Evolutionary conservation across 2,797 vertebrate species (phyloP).

Genomic region (Halcyon chelicuti): DNA sequence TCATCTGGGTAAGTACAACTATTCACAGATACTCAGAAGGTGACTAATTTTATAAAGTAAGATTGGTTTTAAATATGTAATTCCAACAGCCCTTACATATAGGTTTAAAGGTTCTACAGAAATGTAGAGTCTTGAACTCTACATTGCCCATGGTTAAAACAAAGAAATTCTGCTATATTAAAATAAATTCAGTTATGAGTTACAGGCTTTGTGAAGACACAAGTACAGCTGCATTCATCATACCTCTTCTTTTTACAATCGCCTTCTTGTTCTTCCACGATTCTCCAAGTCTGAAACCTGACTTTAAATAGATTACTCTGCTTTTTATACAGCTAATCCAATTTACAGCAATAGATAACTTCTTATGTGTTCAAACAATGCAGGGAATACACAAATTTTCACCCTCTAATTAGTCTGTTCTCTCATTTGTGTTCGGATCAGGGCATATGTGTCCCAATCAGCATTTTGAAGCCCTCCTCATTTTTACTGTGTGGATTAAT

Average conservation of each 20-base stretch:
- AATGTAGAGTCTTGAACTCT: not conserved
- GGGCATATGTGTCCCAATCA: not conserved
- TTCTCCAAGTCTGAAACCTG: not conserved
- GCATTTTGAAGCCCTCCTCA: not conserved
- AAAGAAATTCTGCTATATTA: not conserved
- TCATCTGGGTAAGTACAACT: not conserved
- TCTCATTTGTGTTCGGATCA: not conserved
- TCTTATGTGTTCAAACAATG: not conserved
- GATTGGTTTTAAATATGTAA: not conserved
- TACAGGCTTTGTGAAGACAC: not conserved
- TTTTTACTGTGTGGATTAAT: not conserved
- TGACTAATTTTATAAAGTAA: not conserved
- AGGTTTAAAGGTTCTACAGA: not conserved
- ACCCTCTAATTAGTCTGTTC: not conserved
- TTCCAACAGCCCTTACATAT: not conserved
- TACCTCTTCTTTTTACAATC: not conserved
- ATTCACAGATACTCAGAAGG: not conserved
- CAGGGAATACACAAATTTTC: not conserved
- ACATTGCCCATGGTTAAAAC: not conserved
- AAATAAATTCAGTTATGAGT: fast-evolving
- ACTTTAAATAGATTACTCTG: conserved; percentile 22
- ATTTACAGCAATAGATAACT: conserved; percentile 22
- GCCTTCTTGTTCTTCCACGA: not conserved
- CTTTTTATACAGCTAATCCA: conserved; percentile 30
- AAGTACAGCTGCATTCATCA: not conserved